These are phyloP conservation scores for Eristalis arbustorum DNA, from an alignment of 2,888 invertebrate species.

Conservation along the genomic window DNA sequence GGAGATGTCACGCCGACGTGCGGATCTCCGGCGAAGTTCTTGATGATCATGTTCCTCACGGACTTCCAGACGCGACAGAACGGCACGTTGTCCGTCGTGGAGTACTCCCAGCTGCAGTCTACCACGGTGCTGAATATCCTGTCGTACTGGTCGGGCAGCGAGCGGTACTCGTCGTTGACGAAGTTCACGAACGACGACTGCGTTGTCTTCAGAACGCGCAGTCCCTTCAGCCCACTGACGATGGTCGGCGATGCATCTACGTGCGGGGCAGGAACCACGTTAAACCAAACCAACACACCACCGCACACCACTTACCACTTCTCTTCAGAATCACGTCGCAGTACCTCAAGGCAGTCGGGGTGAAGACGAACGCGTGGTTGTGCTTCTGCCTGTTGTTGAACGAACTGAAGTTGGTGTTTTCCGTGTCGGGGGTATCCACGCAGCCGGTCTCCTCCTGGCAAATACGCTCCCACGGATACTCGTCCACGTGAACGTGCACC, in stretches of 20 bases:
- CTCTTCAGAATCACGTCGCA: slow-evolving; percentile 86
- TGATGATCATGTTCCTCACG: slow-evolving; percentile 86
- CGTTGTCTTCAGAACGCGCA: slow-evolving; percentile 89
- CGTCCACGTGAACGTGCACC: slow-evolving; percentile 86
- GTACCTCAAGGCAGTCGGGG: slow-evolving; percentile 85
- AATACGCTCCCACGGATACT: slow-evolving; percentile 89
- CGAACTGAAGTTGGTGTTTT: slow-evolving; percentile 67
- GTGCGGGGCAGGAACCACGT: slow-evolving; percentile 7
- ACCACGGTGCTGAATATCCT: slow-evolving; percentile 88
- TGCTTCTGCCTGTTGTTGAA: slow-evolving; percentile 81
- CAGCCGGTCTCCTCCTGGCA: slow-evolving; percentile 80
- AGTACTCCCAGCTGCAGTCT: slow-evolving; percentile 88
- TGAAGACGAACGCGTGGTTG: slow-evolving; percentile 89
- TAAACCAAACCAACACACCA: background rate
- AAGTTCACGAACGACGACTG: slow-evolving; percentile 91
- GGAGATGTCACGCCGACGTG: slow-evolving; percentile 87
- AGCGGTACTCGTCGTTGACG: slow-evolving; percentile 89
- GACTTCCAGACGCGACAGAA: slow-evolving; percentile 87
- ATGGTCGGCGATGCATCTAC: slow-evolving; percentile 82
- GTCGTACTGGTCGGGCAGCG: slow-evolving; percentile 87
- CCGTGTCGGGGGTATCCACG: slow-evolving; percentile 72
- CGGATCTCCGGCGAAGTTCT: slow-evolving; percentile 89
- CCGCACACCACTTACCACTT: slow-evolving; percentile 82
- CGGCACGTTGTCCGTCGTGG: slow-evolving; percentile 84
- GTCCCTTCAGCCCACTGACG: slow-evolving; percentile 85